A percentile compares a stretch with the other conserved stretches of the same genome.
phyloP scores from a whole-genome alignment of 2,797 vertebrate genomes.

The Typhlichthys eigenmanni region DNA sequence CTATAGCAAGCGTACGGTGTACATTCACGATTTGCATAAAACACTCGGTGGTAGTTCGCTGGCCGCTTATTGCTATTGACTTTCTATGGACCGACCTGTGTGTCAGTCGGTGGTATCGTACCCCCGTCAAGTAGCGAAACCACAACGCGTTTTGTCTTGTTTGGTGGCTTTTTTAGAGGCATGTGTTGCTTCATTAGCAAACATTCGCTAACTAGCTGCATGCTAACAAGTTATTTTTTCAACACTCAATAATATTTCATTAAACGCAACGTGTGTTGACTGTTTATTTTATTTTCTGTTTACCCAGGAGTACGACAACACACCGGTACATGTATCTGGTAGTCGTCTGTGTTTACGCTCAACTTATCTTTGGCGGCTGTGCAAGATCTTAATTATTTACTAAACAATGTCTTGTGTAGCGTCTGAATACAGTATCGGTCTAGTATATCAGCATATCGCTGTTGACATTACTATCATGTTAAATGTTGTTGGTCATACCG shows the following conservation, averaged over 20 bases:
- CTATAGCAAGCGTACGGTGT: constrained; percentile 53
- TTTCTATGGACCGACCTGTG: neutral
- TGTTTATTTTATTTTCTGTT: too few relatives aligned
- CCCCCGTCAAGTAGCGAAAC: constrained; percentile 42
- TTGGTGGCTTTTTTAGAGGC: constrained; percentile 49
- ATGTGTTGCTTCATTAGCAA: constrained; percentile 34
- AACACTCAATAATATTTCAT: neutral
- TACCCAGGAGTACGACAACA: too few relatives aligned
- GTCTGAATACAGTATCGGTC: constrained; percentile 30
- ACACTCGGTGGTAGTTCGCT: too few relatives aligned
- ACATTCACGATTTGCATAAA: neutral
- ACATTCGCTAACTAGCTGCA: constrained; percentile 32
- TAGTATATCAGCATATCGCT: neutral
- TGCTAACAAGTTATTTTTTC: constrained; percentile 37
- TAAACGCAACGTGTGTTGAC: neutral
- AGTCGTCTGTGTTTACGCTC: constrained; percentile 12
- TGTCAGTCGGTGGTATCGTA: constrained; percentile 9
- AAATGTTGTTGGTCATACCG: constrained; percentile 31
- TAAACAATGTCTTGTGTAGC: constrained; percentile 46
- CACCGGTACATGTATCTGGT: neutral
- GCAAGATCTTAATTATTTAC: constrained; percentile 47
- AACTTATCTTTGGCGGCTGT: neutral
- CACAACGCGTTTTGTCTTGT: constrained; percentile 54
- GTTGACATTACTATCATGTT: constrained; percentile 18
- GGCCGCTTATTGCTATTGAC: constrained; percentile 2